phyloP scores from a whole-genome alignment of 2,797 vertebrate genomes.

The Carapus acus region DNA sequence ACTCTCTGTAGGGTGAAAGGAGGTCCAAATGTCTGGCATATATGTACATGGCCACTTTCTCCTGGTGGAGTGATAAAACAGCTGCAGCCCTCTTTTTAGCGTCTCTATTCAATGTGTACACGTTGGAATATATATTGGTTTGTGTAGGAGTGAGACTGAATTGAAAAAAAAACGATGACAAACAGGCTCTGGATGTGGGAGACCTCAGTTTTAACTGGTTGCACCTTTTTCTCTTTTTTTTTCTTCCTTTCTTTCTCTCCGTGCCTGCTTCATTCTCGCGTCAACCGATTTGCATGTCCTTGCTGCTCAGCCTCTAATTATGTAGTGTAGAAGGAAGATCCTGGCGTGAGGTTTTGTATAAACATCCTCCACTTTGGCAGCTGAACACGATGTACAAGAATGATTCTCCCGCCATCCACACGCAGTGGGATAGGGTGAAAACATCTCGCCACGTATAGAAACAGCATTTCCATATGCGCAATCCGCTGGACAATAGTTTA shows the following conservation, averaged over 20 bases:
- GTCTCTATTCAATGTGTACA: conserved; percentile 38
- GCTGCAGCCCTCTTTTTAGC: conserved; percentile 59
- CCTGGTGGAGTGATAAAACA: conserved; percentile 57
- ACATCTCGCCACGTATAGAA: no score
- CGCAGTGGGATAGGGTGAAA: no score
- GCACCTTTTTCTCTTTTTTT: no score
- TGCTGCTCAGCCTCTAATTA: neutral
- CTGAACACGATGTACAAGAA: no score
- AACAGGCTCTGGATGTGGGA: conserved; percentile 1
- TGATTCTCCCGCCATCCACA: no score
- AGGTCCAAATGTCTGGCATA: conserved; percentile 54
- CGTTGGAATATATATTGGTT: conserved; percentile 18
- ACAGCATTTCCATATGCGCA: no score
- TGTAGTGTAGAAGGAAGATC: neutral
- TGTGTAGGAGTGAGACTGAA: conserved; percentile 17
- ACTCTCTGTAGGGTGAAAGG: conserved; percentile 46
- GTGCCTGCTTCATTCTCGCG: neutral
- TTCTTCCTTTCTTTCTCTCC: no score
- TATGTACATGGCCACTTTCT: conserved; percentile 40
- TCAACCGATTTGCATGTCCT: neutral
- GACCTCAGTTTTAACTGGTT: neutral
- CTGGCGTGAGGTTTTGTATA: no score
- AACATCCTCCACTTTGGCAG: no score
- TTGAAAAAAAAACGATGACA: conserved; percentile 7
- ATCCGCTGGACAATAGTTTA: no score